Base-by-base conservation (phyloP, 1,140 invertebrate genomes). In the Bombyx mori region DNA sequence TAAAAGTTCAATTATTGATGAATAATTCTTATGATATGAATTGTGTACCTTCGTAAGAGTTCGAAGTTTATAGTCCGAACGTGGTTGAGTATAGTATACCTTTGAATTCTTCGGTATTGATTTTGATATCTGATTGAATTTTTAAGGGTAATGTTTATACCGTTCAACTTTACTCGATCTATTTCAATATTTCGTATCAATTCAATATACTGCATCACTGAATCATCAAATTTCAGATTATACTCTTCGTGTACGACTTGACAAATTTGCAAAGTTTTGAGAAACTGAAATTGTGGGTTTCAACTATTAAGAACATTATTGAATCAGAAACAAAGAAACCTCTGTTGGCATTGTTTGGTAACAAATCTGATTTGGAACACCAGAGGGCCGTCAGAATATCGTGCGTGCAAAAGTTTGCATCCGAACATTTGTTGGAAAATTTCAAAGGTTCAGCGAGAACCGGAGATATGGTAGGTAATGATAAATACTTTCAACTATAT, bases 341-440 rank as follows among this genome's bases (percentile, higher is more conserved):
- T 1, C 75, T 93, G 56, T 89, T 95, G 71, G 93, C 93, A 22
- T 75, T 97, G 44, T 90, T 97, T 57, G 96, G 95, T 6, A 97
- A 97, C 79, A 98, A 98, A 90, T 92, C 94, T 82, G 96, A 98
- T 84, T 89, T 97, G 70, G 96, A 97, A 78, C 95, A 97, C 78
- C 94, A 95, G 73, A 89, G 95, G 70, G 91, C 91, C 4, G 94
- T 97, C 6, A 91, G 94, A 68, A 77, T 92, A 56, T 95, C 96
- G n/a, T 92, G 91, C 72, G 94, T 95, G 50, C 90, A 93, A 67
- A 91, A 91, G 70, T 95, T 96, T 82, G 92, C 94, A 9, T 90
- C 93, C 44, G 92, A 96, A 67, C 90, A 94, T 84, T 90, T 92
- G 43, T 88, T 97, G 74, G 89, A 91, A 56, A 92, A 91, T 71